These are phyloP conservation scores for Danio aesculapii DNA, from an alignment of 2,797 vertebrate genomes.

Conservation along the genomic window DNA sequence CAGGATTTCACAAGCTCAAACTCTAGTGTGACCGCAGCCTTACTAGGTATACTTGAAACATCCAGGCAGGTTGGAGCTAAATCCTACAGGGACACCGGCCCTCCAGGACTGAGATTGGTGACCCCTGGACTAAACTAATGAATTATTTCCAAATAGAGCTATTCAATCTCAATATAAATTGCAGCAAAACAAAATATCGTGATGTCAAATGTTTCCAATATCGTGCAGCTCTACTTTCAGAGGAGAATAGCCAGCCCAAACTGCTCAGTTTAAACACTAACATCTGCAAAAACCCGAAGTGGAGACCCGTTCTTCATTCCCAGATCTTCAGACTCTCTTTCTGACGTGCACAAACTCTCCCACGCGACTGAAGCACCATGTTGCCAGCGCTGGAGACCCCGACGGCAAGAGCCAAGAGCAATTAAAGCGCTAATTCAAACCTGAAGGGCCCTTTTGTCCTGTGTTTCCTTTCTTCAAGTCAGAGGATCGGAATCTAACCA, in stretches of 20 bases:
- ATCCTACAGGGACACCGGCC: too few relatives aligned
- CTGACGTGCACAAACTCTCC: conserved; percentile 69
- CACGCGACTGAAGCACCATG: conserved; percentile 74
- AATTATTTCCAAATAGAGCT: too few relatives aligned
- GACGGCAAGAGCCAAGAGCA: conserved; percentile 80
- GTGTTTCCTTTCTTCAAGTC: conserved; percentile 82
- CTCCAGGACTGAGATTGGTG: too few relatives aligned
- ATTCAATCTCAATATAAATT: too few relatives aligned
- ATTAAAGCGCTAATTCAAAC: conserved; percentile 83
- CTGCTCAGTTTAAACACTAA: conserved; percentile 44
- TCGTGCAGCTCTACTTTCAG: background rate
- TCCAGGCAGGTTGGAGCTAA: too few relatives aligned
- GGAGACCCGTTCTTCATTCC: conserved; percentile 42
- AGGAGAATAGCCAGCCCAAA: conserved; percentile 3
- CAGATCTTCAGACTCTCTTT: conserved; percentile 15
- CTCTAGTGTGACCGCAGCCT: too few relatives aligned
- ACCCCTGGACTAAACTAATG: too few relatives aligned
- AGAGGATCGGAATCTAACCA: conserved; percentile 81
- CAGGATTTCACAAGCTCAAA: too few relatives aligned
- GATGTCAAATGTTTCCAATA: too few relatives aligned
- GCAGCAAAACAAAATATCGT: too few relatives aligned
- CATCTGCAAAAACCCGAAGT: conserved; percentile 44
- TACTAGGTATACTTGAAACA: too few relatives aligned
- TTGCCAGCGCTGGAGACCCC: conserved; percentile 73
- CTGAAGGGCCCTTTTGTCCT: conserved; percentile 81